Percentiles rank a stretch among this genome's conserved stretches.
Conservation (phyloP, 2,113 vertebrate species). For the Grammomys dolichurus region DNA sequence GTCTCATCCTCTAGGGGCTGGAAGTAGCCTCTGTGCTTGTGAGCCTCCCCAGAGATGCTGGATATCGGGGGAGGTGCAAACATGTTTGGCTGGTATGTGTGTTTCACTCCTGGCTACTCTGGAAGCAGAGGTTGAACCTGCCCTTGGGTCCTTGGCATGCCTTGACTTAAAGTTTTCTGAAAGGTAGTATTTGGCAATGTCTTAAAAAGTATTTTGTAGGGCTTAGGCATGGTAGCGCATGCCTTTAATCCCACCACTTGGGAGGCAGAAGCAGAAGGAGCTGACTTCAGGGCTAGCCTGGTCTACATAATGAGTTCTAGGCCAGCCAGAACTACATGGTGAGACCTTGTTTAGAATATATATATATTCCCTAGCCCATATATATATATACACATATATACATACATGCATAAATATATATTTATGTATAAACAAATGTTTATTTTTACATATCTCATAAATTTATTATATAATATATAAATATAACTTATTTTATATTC, state of each 20-base stretch:
- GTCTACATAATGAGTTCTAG: not conserved
- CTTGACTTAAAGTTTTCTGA: accelerated
- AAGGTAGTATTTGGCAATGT: not conserved
- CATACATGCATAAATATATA: no score
- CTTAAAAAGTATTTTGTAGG: not conserved
- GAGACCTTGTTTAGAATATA: not conserved
- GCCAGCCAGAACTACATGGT: not conserved
- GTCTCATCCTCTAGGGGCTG: not conserved
- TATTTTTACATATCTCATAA: no score
- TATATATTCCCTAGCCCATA: not conserved
- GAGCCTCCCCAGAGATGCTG: not conserved
- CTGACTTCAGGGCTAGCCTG: not conserved
- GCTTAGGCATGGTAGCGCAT: not conserved
- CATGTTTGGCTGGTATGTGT: accelerated
- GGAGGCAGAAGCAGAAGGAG: not conserved
- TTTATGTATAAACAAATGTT: no score
- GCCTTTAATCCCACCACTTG: not conserved
- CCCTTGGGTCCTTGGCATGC: not conserved
- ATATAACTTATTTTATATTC: no score
- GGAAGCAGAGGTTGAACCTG: not conserved
- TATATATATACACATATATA: no score
- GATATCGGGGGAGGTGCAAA: accelerated
- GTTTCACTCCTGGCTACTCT: not conserved
- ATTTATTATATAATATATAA: no score
- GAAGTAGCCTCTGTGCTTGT: accelerated